Conservation (phyloP, 2,888 invertebrate genomes). For the Oegoconia quadripuncta region DNA sequence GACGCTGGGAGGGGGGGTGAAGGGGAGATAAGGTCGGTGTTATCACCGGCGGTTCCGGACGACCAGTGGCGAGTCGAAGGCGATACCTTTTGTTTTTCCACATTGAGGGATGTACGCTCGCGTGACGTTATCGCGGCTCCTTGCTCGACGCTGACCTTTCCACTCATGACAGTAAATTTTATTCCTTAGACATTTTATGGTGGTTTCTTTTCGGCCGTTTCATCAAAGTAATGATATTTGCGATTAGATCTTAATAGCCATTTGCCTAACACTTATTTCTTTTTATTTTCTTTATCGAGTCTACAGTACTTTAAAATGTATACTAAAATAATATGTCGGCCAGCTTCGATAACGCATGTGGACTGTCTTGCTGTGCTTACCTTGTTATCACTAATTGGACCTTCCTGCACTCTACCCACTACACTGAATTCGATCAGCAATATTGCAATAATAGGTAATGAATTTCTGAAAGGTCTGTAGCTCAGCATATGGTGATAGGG, state of each 20-base stretch:
- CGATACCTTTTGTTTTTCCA: slow-evolving; percentile 74
- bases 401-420: slow-evolving; percentile 31
- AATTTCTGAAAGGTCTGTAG: no score
- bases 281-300: not conserved
- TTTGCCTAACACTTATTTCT: slow-evolving; percentile 10
- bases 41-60: slow-evolving; percentile 67
- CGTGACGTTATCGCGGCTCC: slow-evolving; percentile 70
- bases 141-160: slow-evolving; percentile 64
- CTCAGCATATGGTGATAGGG: no score
- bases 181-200: slow-evolving; percentile 61
- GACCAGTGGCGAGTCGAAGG: slow-evolving; percentile 70
- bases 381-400: slow-evolving; percentile 44
- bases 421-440: slow-evolving; percentile 1
- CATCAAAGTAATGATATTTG: slow-evolving; percentile 43
- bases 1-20: slow-evolving; percentile 28
- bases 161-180: slow-evolving; percentile 69
- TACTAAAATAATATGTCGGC: slow-evolving; percentile 18
- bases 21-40: slow-evolving; percentile 70
- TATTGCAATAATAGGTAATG: no score
- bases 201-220: slow-evolving; percentile 42
- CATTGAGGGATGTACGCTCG: slow-evolving; percentile 72
- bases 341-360: slow-evolving; percentile 33
- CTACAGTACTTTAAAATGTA: not conserved
- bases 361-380: slow-evolving; percentile 21
- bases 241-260: slow-evolving; percentile 38